Conservation (phyloP, 2,113 vertebrate genomes). For the Cryptomyrus ogoouensis region DNA sequence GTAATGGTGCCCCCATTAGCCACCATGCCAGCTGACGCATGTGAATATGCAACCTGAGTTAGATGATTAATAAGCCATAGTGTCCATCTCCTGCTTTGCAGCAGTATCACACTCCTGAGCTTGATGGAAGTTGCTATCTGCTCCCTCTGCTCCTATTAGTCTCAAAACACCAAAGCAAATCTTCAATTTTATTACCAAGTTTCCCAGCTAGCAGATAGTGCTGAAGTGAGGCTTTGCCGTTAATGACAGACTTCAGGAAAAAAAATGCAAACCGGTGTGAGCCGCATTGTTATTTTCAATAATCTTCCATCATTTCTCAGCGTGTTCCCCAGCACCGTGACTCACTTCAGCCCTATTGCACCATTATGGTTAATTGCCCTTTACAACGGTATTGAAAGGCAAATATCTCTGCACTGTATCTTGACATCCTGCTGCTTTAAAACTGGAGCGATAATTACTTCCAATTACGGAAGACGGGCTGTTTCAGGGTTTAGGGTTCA, state of each 20-base stretch:
- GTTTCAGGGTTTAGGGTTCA: neutral
- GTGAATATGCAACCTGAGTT: neutral
- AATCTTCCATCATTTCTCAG: neutral
- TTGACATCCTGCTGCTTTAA: neutral
- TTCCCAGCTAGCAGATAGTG: neutral
- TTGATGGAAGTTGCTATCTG: neutral
- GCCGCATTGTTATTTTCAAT: neutral
- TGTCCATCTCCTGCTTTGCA: neutral
- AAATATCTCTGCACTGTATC: neutral
- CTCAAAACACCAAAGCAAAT: neutral
- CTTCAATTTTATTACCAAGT: neutral
- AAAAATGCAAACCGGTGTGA: neutral
- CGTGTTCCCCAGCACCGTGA: neutral
- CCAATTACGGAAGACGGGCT: neutral
- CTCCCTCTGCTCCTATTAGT: neutral
- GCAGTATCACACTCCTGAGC: neutral
- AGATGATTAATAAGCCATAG: neutral
- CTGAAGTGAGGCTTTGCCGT: neutral
- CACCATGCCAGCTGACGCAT: neutral
- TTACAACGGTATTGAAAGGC: neutral
- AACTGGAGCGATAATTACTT: neutral
- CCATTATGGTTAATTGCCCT: neutral
- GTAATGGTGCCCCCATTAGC: neutral
- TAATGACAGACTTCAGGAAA: neutral
- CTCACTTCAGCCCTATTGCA: neutral